Percentiles rank a stretch among this genome's conserved stretches.
These are phyloP conservation scores for Dendrocopos noguchii DNA, from an alignment of 2,113 vertebrate species.

Conservation along the genomic window DNA sequence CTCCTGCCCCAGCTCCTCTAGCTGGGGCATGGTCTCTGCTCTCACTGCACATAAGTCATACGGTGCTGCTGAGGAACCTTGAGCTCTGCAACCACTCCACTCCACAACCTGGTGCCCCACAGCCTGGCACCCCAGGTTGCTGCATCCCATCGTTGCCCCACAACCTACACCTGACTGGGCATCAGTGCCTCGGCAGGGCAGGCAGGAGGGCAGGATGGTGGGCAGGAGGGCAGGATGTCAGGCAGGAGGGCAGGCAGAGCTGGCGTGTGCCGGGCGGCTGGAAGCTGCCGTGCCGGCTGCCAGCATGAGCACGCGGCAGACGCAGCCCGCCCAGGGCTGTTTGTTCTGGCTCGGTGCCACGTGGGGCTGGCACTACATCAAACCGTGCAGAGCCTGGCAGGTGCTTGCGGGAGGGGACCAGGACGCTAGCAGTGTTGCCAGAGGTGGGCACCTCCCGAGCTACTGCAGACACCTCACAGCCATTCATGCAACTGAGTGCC, in stretches of 20 bases:
- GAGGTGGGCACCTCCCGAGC: not conserved
- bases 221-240: not conserved
- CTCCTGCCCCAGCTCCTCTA: not conserved
- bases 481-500: fast-evolving
- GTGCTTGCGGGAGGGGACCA: not conserved
- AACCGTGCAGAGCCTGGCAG: constrained; percentile 28
- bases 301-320: constrained; percentile 29
- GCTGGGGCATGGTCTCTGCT: fast-evolving
- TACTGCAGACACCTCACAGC: fast-evolving
- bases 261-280: not conserved
- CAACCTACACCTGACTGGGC: not conserved
- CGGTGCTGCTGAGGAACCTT: not conserved
- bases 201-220: not conserved
- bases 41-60: fast-evolving
- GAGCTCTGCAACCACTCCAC: not conserved
- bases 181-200: fast-evolving
- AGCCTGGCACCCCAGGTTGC: not conserved
- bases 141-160: not conserved
- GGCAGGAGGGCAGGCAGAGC: not conserved
- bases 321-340: constrained; percentile 67
- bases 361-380: constrained; percentile 56
- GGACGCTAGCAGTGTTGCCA: not conserved
- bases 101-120: not conserved
- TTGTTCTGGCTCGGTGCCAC: constrained; percentile 64
- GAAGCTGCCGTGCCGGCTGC: constrained; percentile 31